Evolutionary conservation across 2,888 invertebrate species (phyloP).

Genomic region (Eristalinus sepulchralis): DNA sequence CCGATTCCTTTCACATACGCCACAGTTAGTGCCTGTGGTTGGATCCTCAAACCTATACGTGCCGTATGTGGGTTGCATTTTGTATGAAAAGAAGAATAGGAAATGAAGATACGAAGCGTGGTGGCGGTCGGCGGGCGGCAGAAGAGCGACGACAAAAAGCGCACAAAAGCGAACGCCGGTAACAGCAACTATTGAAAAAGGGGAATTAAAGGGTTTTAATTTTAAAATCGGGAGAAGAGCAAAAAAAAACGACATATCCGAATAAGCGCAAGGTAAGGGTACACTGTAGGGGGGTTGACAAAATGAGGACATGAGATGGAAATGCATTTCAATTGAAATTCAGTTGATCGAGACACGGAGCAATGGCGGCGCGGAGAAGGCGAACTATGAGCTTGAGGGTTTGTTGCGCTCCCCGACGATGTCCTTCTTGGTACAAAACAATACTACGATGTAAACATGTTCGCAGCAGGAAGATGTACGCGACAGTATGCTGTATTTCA

Average conservation of each 20-base stretch:
- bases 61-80: constrained; percentile 17
- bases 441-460: constrained; percentile 49
- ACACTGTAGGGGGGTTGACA: neutral
- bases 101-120: constrained; percentile 13
- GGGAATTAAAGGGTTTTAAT: constrained; percentile 58
- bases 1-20: constrained; percentile 52
- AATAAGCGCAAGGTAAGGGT: too few species aligned
- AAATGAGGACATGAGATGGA: constrained; percentile 19
- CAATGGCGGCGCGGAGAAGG: too few species aligned
- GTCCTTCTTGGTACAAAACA: constrained; percentile 30
- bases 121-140: neutral
- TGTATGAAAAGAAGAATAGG: constrained; percentile 30
- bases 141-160: neutral
- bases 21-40: constrained; percentile 11
- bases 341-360: constrained; percentile 50
- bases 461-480: constrained; percentile 14
- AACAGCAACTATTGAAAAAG: constrained; percentile 51
- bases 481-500: constrained; percentile 33
- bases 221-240: constrained; percentile 23
- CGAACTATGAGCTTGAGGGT: neutral
- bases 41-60: neutral
- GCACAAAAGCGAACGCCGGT: neutral
- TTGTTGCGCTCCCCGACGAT: constrained; percentile 33
- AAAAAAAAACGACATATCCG: neutral
- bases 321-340: constrained; percentile 63